Percentiles rank a stretch among this genome's conserved stretches.
Conservation (phyloP, 1,140 invertebrate genomes). For the Pseudomyrmex concolor region DNA sequence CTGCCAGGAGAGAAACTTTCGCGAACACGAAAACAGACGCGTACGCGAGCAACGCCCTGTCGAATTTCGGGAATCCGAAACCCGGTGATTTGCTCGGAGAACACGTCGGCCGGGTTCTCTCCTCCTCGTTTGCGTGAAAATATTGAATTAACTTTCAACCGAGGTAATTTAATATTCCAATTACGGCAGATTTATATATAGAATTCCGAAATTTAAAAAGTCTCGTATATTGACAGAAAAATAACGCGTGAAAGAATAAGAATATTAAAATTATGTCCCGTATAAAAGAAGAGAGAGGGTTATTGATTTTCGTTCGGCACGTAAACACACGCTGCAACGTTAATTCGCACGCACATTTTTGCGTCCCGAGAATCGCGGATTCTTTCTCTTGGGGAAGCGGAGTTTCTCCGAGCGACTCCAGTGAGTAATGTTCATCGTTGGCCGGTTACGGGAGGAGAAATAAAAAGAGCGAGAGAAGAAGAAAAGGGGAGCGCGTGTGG, state of each 20-base stretch:
- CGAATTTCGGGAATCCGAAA: constrained; percentile 9
- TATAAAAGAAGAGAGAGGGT: too few relatives aligned
- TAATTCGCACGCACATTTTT: not conserved
- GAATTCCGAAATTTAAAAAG: too few relatives aligned
- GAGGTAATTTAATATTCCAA: too few relatives aligned
- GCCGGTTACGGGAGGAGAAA: constrained; percentile 52
- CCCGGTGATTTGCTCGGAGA: not conserved
- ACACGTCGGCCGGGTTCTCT: too few relatives aligned
- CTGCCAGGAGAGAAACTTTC: constrained; percentile 60
- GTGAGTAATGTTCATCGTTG: constrained; percentile 68
- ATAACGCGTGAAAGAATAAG: not conserved
- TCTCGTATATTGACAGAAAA: not conserved
- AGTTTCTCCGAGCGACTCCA: constrained; percentile 63
- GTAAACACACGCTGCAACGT: too few relatives aligned
- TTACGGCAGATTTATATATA: too few relatives aligned
- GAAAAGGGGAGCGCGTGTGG: constrained; percentile 48
- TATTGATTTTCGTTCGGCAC: not conserved
- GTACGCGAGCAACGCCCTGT: constrained; percentile 42
- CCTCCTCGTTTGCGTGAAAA: too few relatives aligned
- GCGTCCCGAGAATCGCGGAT: constrained; percentile 26
- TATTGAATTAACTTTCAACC: too few relatives aligned
- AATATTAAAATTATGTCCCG: not conserved
- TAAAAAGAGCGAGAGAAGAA: constrained; percentile 57
- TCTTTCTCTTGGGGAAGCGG: constrained; percentile 29
- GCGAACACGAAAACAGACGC: constrained; percentile 40